Evolutionary conservation across 30 jellyfish, hydroid and myxozoan species (phyloP).

Genomic region (Aurelia coerulea): DNA sequence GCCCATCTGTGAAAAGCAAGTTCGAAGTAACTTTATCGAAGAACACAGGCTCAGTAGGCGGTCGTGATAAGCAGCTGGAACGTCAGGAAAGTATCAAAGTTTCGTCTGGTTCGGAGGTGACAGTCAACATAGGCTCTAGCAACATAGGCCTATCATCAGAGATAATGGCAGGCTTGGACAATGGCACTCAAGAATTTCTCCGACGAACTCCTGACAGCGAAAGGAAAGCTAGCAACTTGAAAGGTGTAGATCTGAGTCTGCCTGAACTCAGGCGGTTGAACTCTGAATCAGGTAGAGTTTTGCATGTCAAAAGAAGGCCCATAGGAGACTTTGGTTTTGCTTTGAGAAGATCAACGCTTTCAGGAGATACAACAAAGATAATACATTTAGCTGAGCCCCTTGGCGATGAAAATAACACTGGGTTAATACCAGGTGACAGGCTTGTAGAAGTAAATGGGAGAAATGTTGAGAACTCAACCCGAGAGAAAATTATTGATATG

Average conservation of each 20-base stretch:
- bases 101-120: conserved; percentile 67
- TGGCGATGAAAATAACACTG: conserved; percentile 64
- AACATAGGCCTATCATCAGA: conserved; percentile 60
- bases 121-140: conserved; percentile 28
- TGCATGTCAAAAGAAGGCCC: conserved; percentile 62
- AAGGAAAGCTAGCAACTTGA: not conserved
- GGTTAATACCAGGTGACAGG: conserved; percentile 94
- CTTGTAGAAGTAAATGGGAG: conserved; percentile 88
- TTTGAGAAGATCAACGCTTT: conserved; percentile 72
- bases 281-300: conserved; percentile 58
- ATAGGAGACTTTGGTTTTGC: conserved; percentile 94
- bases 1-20: conserved; percentile 27
- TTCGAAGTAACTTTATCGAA: conserved; percentile 41
- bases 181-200: conserved; percentile 56
- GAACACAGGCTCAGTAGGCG: conserved; percentile 19
- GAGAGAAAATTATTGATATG: conserved; percentile 81
- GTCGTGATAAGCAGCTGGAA: conserved; percentile 11
- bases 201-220: not conserved
- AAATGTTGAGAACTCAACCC: conserved; percentile 71
- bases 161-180: conserved; percentile 70
- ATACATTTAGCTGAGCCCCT: conserved; percentile 84
- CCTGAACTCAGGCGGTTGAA: conserved; percentile 66
- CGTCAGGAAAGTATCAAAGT: conserved; percentile 63
- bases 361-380: conserved; percentile 44
- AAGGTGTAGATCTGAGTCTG: conserved; percentile 68